phyloP scores from a whole-genome alignment of 2,113 vertebrate species.

The Oplegnathus fasciatus region DNA sequence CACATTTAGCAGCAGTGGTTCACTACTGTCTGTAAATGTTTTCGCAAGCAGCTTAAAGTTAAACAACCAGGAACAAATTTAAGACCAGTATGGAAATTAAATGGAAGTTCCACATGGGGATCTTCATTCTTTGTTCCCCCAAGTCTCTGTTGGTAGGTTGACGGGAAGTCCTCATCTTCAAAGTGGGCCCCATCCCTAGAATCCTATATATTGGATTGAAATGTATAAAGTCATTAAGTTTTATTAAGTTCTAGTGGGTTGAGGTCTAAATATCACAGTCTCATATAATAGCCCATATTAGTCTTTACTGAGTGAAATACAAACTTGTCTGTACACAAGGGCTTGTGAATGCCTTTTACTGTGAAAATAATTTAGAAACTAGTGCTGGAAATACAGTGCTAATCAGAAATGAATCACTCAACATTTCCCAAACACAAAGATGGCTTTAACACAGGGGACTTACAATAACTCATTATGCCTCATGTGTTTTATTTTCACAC shows the following conservation, averaged over 20 bases:
- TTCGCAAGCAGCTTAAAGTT: too few species aligned
- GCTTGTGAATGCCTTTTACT: background rate
- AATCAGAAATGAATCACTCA: background rate
- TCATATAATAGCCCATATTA: background rate
- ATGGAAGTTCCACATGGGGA: too few species aligned
- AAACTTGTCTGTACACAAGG: background rate
- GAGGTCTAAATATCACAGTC: background rate
- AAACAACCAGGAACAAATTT: too few species aligned
- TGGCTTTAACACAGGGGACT: background rate
- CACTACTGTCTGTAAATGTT: too few species aligned
- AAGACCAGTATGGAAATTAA: too few species aligned
- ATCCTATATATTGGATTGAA: background rate
- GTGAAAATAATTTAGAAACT: background rate
- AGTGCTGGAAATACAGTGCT: background rate
- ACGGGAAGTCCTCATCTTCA: too few species aligned
- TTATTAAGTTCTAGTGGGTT: background rate
- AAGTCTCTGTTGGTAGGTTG: too few species aligned
- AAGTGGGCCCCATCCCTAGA: too few species aligned
- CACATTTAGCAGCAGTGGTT: too few species aligned
- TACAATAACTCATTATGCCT: background rate
- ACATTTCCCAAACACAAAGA: background rate
- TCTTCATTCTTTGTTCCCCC: too few species aligned
- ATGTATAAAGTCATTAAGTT: background rate
- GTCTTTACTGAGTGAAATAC: background rate
- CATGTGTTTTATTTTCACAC: conserved; percentile 22